Evolutionary conservation across 2,113 vertebrate genomes (phyloP), one percentile per base, ranked within the genome.

Genomic region (Onychorhynchus coronatus): DNA sequence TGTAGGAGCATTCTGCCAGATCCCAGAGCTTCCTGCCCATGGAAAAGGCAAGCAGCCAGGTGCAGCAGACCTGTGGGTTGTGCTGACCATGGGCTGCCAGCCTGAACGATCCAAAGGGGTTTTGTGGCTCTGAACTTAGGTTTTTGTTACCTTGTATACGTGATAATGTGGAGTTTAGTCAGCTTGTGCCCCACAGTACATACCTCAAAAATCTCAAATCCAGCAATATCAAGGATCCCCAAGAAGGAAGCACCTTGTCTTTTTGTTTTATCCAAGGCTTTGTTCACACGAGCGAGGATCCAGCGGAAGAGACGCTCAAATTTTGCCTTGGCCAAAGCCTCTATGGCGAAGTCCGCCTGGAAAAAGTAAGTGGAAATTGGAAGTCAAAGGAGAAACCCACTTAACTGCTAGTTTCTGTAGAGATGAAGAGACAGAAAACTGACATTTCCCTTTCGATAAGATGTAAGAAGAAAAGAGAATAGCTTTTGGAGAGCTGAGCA

Each of bases 131-230:
- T 90, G 52, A 56, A 35, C 24, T 44, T 82, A 37, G 24, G 19
- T 55, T 49, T 71, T 50, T 75, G 35, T 71, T 19, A 30, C 52
- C 65, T 78, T 74, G 2, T 35, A 50, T 52, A 37, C 63, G 22
- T 14, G 59, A 47, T 12, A 41, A 33, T 16, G 42, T 52, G 18
- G 22, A 58, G 15, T 75, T 86, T 58, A 63, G 53, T 37, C 28
- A 90, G 12, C n/a, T 55, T 53, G 31, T 78, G 52, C 20, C 70
- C 41, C 12, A 5, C 17, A 35, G 61, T 2, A 58, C 33, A n/a
- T 97, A 99, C 99, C 98, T 99, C 99, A 84, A 99, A 99, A 91
- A 99, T 99, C 97, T 99, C 99, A 96, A 99, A 99, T 68, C 99
- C 99, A 28, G 99, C 99, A 30, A 99, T 99, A 91, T 99, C 99